Evolutionary conservation across 2,113 vertebrate genomes (phyloP), one percentile per base, ranked within the genome.

Genomic region (Heterochromis multidens): DNA sequence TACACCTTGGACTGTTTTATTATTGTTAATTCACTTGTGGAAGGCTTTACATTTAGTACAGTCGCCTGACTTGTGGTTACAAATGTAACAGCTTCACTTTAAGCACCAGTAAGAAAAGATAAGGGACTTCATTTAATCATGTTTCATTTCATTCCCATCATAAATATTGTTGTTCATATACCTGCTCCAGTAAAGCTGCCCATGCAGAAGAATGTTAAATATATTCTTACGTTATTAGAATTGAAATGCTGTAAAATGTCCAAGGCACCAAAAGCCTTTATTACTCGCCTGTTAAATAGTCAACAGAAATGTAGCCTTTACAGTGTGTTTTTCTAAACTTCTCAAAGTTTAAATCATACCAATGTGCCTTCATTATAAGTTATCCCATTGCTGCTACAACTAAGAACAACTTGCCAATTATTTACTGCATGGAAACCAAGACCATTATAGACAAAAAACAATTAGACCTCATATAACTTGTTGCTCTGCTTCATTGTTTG

Each of bases 361-460:
- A 58, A 86, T 87, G 52, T 84, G 63, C 35, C 77, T 80, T 89
- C 83, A 82, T 91, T 92, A 90, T 82, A 86, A 77, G 77, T 92
- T 87, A 76, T 82, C 82, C 11, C 67, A 40, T 25, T 72, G 57
- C 23, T 31, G 19, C 46, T 23, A 82, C 81, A 85, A 81, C 46
- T 62, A 35, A 80, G 25, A 76, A 29, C 61, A 80, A 84, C 84
- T 79, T 87, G 60, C 74, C 87, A 83, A 79, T 94, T 90, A 90
- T 89, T 92, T 88, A 65, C 85, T 79, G 31, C 31, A 72, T 63
- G 77, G 54, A 85, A 81, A 89, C 79, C 70, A 83, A 88, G 54
- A 89, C 79, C 91, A 87, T 92, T 92, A 89, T 60, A 79, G 82
- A 79, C 49, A 61, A 85, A 84, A 74, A 90, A 88, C 72, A 93